A percentile compares a stretch with the other conserved stretches of the same genome.
phyloP scores from a whole-genome alignment of 2,797 vertebrate species.

The Sternarchorhynchus goeldii region DNA sequence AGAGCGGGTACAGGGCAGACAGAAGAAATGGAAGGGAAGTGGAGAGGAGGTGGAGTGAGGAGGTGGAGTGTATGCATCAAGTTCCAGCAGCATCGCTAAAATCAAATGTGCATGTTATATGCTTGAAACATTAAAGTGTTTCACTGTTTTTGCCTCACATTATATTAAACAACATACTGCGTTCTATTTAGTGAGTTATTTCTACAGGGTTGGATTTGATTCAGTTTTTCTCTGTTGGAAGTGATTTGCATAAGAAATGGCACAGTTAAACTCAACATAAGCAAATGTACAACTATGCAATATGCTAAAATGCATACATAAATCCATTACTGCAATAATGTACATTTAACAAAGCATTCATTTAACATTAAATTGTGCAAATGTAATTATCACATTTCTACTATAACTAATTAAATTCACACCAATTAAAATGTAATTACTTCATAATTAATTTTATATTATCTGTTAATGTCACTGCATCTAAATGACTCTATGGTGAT shows the following conservation, averaged over 20 bases:
- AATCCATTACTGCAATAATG: background rate
- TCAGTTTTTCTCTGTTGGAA: background rate
- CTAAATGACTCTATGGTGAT: background rate
- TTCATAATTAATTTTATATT: slow-evolving; percentile 4
- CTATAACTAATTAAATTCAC: slow-evolving; percentile 2
- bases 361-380: background rate
- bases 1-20: background rate
- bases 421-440: slow-evolving; percentile 12
- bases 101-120: slow-evolving; percentile 4
- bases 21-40: background rate
- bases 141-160: background rate
- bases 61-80: background rate
- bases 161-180: background rate
- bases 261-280: too few relatives aligned
- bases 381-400: background rate
- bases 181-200: background rate
- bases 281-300: background rate
- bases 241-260: background rate
- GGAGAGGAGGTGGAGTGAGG: background rate
- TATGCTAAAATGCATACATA: background rate
- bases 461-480: background rate
- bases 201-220: background rate
- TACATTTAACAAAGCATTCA: slow-evolving; percentile 6
- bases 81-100: slow-evolving; percentile 12
- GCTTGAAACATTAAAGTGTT: background rate